Evolutionary conservation across 2,113 vertebrate species (phyloP).

Genomic region (Choloepus hoffmanni): DNA sequence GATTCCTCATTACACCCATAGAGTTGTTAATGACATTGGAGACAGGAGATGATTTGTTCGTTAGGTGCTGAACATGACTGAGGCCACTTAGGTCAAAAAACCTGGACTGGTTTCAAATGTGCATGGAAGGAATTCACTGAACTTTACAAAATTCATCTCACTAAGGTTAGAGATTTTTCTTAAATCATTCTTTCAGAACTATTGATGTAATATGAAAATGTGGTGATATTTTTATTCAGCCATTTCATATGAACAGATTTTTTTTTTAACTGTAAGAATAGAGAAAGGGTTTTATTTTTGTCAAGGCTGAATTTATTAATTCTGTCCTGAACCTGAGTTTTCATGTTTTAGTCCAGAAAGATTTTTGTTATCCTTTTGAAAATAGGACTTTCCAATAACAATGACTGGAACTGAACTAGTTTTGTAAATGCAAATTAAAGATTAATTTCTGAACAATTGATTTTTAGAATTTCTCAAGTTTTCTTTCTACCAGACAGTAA

Average conservation of each 20-base stretch:
- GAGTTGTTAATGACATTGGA: slow-evolving; percentile 72
- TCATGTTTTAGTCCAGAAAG: slow-evolving; percentile 53
- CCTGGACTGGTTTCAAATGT: slow-evolving; percentile 66
- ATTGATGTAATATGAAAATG: slow-evolving; percentile 72
- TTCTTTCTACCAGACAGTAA: slow-evolving; percentile 26
- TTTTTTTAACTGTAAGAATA: slow-evolving; percentile 45
- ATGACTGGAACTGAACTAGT: neutral
- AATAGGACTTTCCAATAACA: neutral
- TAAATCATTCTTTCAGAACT: slow-evolving; percentile 71
- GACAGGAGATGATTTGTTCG: slow-evolving; percentile 74
- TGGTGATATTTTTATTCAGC: slow-evolving; percentile 51
- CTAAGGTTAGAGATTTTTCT: slow-evolving; percentile 75
- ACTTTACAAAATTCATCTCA: slow-evolving; percentile 78
- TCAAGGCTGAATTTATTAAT: slow-evolving; percentile 20
- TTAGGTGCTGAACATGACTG: slow-evolving; percentile 75
- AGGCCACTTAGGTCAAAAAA: slow-evolving; percentile 76
- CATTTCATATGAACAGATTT: slow-evolving; percentile 60
- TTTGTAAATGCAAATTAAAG: slow-evolving; percentile 65
- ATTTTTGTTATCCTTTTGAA: slow-evolving; percentile 48
- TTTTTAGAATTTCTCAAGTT: slow-evolving; percentile 52
- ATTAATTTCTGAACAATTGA: slow-evolving; percentile 48
- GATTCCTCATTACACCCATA: slow-evolving; percentile 62
- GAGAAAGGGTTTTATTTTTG: slow-evolving; percentile 26
- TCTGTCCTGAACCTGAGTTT: slow-evolving; percentile 49
- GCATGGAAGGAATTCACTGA: slow-evolving; percentile 67